Evolutionary conservation across 2,888 invertebrate genomes (phyloP), one percentile per base, ranked within the genome.

Genomic region (Ectobius pallidus): DNA sequence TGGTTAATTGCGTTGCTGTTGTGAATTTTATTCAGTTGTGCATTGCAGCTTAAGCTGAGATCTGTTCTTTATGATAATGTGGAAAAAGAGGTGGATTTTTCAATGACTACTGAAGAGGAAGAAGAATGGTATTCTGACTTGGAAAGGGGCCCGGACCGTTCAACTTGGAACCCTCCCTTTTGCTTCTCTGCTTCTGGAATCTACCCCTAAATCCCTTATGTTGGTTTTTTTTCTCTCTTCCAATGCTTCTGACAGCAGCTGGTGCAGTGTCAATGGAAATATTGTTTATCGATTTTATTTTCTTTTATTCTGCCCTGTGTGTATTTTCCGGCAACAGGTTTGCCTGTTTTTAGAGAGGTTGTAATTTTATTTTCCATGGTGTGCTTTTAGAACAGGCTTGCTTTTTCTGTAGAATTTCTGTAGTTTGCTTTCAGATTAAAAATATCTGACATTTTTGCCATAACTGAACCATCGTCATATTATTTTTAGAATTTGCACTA

Each of bases 231-330:
- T 52, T 52, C 25, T n/a, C n/a, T n/a, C 25, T 52, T 3, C 52
- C 25, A 52, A 52, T 52, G 22, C 20, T 4, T 14, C 22, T 9
- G 20, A 52, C 52, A 22, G 52, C 52, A 25, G 4, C 52, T 52
- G 52, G 9, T 52, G 18, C 14, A 25, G 52, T 25, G 52, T 52
- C 52, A 52, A 25, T 52, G 52, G 52, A 52, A 52, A 52, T 52
- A 52, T 52, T 52, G 52, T 52, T 52, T 52, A 52, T 52, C 52
- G 52, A 52, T 52, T 52, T 52, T 52, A 52, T 52, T 52, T 52
- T 9, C 9, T 3, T 52, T 52, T n/a, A n/a, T n/a, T n/a, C n/a
- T n/a, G n/a, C n/a, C n/a, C n/a, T n/a, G n/a, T n/a, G n/a, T n/a
- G n/a, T n/a, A n/a, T n/a, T n/a, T n/a, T n/a, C 3, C 52, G 52